Conservation (phyloP, 1,140 invertebrate species). For the Chymomyza costata region DNA sequence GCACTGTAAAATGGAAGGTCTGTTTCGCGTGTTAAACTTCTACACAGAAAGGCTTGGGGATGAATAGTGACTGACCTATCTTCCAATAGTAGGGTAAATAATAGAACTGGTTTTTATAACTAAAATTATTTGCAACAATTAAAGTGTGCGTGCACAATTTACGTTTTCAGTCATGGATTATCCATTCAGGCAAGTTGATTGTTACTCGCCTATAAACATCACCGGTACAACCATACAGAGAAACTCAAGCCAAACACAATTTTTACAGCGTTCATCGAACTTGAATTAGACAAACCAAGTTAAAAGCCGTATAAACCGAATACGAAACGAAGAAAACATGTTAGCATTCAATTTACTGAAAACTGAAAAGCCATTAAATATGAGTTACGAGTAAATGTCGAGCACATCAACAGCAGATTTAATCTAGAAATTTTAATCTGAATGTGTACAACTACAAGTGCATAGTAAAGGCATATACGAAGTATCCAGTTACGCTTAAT, state of each 20-base stretch:
- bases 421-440: too few relatives aligned
- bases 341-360: conserved; percentile 62
- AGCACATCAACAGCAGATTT: conserved; percentile 13
- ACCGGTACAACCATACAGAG: neutral
- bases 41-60: too few relatives aligned
- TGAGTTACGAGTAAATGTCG: conserved; percentile 71
- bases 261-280: conserved; percentile 23
- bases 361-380: conserved; percentile 70
- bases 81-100: too few relatives aligned
- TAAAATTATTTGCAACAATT: too few relatives aligned
- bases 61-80: too few relatives aligned
- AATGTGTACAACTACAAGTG: too few relatives aligned
- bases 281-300: conserved; percentile 35
- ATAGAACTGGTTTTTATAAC: too few relatives aligned
- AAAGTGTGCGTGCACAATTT: conserved; percentile 39
- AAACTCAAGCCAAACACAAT: neutral
- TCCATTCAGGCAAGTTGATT: conserved; percentile 25
- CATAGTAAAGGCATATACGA: too few relatives aligned
- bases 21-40: too few relatives aligned
- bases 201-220: conserved; percentile 13
- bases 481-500: too few relatives aligned
- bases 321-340: conserved; percentile 69
- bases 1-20: too few relatives aligned
- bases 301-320: conserved; percentile 35
- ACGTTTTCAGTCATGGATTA: conserved; percentile 18